phyloP scores from a whole-genome alignment of 2,888 invertebrate genomes.

The Microctonus brassicae region DNA sequence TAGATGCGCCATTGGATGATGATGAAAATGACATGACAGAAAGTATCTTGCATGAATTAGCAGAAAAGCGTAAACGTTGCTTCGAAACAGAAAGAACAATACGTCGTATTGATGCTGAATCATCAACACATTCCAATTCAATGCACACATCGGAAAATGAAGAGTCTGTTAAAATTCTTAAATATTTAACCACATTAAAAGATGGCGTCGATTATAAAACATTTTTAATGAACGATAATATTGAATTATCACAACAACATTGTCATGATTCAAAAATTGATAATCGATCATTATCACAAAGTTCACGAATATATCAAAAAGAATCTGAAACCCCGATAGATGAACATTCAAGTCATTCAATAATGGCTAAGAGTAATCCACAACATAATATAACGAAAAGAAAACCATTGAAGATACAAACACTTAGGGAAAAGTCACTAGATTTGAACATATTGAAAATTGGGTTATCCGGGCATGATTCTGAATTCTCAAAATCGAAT shows the following conservation, averaged over 20 bases:
- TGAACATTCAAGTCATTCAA: background rate
- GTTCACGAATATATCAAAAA: background rate
- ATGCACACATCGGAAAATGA: slow-evolving; percentile 39
- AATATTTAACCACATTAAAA: slow-evolving; percentile 55
- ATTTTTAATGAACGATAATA: slow-evolving; percentile 40
- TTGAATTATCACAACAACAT: background rate
- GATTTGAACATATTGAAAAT: background rate
- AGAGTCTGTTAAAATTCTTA: slow-evolving; percentile 33
- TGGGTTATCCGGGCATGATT: background rate
- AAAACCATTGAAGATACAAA: background rate
- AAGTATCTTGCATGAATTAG: slow-evolving; percentile 55
- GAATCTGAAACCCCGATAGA: background rate
- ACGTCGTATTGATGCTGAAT: slow-evolving; percentile 54
- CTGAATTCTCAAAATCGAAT: background rate
- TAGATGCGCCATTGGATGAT: background rate
- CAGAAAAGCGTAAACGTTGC: slow-evolving; percentile 59
- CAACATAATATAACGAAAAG: background rate
- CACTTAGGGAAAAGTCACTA: background rate
- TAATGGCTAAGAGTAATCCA: too few relatives aligned
- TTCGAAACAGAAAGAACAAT: slow-evolving; percentile 60
- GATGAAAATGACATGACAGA: slow-evolving; percentile 50
- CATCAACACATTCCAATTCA: slow-evolving; percentile 33
- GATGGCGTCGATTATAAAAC: slow-evolving; percentile 56
- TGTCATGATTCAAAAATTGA: slow-evolving; percentile 37
- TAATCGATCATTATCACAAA: slow-evolving; percentile 19